Base-by-base conservation (phyloP, 92 coral and sea anemone genomes). In the Ricordea florida region DNA sequence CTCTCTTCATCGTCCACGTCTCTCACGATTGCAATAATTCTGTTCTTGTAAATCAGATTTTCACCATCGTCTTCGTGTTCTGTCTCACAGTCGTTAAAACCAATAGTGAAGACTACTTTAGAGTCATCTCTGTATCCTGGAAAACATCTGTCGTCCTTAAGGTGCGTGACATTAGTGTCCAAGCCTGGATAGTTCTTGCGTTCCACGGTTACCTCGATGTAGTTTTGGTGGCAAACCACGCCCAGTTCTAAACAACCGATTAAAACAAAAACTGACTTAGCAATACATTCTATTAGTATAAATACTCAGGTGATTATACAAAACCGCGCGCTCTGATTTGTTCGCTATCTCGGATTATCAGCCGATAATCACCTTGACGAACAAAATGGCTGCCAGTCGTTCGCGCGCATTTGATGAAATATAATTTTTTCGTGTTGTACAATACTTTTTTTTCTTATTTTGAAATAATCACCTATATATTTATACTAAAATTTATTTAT, bases 71-170 rank as follows among this genome's bases (percentile, higher is more conserved):
- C 70, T 36, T 85, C 83, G 10, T 72, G 38, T 23, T 52, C 47
- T 35, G 92, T 86, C 44, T 85, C 76, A 63, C 92, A 86, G 0
- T 74, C 87, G 28, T 80, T 87, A 60, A 86, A 53, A 15, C 82
- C 59, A 28, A 79, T 30, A 23, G 55, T 45, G 66, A 86, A 86
- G 16, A 37, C 58, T 44, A 82, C 86, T 38, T 34, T 57, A 37
- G 62, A 61, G 20, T 66, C 75, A 31, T 70, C 78, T 17, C 32
- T 58, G 43, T 50, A 62, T 0, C 57, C 67, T 8, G 92, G 37
- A 23, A 58, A 41, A 26, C 92, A 86, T 10, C 53, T 66, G 26
- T 65, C 63, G 70, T 81, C 92, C n/a, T 81, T 43, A 18, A 86
- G 87, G 52, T 86, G 92, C 26, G 78, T 53, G 3, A 48, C 44